Conservation (phyloP, 2,113 vertebrate species). For the Phoxinus phoxinus region DNA sequence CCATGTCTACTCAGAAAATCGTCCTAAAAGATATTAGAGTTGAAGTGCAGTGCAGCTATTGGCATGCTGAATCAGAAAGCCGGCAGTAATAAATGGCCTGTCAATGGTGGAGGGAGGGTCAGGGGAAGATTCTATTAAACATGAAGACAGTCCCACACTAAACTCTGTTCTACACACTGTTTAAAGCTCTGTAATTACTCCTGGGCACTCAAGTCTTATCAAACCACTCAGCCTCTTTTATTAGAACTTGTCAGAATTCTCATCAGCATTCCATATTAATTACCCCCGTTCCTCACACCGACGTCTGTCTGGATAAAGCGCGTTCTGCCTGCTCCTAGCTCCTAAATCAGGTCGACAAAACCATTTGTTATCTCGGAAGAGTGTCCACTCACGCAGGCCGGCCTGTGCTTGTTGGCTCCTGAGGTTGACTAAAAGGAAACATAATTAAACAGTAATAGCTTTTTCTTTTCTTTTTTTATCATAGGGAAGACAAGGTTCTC, state of each 20-base stretch:
- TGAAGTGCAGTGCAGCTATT: neutral
- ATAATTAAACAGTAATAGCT: slow-evolving; percentile 33
- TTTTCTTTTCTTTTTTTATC: neutral
- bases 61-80: neutral
- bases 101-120: slow-evolving; percentile 10
- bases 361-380: slow-evolving; percentile 23
- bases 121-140: slow-evolving; percentile 28
- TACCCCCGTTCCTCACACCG: slow-evolving; percentile 24
- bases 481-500: neutral
- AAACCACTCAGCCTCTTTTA: slow-evolving; percentile 37
- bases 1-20: neutral
- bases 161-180: slow-evolving; percentile 6
- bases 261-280: slow-evolving; percentile 54
- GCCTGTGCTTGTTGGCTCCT: slow-evolving; percentile 9
- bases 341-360: slow-evolving; percentile 12
- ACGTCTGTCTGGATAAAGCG: slow-evolving; percentile 19
- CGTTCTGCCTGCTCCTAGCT: neutral
- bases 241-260: slow-evolving; percentile 48
- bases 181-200: slow-evolving; percentile 41
- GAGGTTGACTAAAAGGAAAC: slow-evolving; percentile 42
- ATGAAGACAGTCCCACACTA: slow-evolving; percentile 33
- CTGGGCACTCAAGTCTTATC: slow-evolving; percentile 40
- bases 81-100: slow-evolving; percentile 10
- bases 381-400: slow-evolving; percentile 1
- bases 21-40: neutral